Conservation (phyloP, 53 echinoderm and acorn worm species). For the Patiria pectinifera region DNA sequence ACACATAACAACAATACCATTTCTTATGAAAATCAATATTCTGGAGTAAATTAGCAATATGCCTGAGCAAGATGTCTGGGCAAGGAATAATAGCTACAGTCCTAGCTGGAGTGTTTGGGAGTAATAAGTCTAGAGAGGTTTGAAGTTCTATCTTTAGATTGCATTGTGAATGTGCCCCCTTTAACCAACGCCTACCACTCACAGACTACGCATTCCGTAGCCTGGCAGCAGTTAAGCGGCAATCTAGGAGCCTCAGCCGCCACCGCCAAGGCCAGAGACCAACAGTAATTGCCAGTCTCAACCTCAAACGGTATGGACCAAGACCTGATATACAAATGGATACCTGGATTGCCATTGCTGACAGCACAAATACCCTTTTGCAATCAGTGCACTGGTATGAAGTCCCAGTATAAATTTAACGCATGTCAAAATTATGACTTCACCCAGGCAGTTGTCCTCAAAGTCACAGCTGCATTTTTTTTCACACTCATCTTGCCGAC, state of each 20-base stretch:
- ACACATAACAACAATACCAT: too few relatives aligned
- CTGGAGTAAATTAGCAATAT: too few relatives aligned
- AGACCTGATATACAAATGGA: not conserved
- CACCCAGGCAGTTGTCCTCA: not conserved
- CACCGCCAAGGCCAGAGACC: not conserved
- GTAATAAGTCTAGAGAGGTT: not conserved
- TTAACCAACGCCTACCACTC: not conserved
- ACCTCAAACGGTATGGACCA: not conserved
- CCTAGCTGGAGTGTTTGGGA: not conserved
- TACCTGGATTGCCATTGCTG: not conserved
- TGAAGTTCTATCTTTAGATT: slow-evolving; percentile 6
- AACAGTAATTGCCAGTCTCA: not conserved
- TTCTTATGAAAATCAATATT: too few relatives aligned
- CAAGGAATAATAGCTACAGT: too few relatives aligned
- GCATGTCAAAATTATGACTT: not conserved
- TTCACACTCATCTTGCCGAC: not conserved
- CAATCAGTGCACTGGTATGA: not conserved
- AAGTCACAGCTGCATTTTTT: not conserved
- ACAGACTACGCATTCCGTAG: not conserved
- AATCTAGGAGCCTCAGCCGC: not conserved
- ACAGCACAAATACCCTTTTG: not conserved
- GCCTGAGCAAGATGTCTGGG: too few relatives aligned
- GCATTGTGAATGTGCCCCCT: not conserved
- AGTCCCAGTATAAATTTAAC: too few relatives aligned
- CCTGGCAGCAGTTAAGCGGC: not conserved